Evolutionary conservation across 2,888 invertebrate species (phyloP).

Genomic region (Autographa pulchrina): DNA sequence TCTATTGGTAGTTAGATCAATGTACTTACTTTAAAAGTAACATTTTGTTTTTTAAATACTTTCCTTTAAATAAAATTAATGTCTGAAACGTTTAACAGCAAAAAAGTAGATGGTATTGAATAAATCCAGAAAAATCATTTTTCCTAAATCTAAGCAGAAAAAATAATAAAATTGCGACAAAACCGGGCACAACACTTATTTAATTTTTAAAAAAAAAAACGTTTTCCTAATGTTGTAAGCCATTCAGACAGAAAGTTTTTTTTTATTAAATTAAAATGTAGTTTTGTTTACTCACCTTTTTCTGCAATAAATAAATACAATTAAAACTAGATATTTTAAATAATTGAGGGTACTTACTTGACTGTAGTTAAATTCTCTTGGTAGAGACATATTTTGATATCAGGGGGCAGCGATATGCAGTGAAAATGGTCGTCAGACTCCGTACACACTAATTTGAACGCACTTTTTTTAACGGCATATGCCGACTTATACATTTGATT

Average conservation of each 20-base stretch:
- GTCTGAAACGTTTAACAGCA: no score
- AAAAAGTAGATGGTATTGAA: no score
- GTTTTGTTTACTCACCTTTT: not conserved
- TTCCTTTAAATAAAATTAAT: no score
- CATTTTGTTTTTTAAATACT: no score
- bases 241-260: not conserved
- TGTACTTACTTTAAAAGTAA: no score
- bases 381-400: constrained; percentile 89
- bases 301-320: not conserved
- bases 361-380: constrained; percentile 90
- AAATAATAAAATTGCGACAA: not conserved
- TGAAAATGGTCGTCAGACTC: constrained; percentile 83
- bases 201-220: no score
- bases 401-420: constrained; percentile 78
- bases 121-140: no score
- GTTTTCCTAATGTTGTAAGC: no score
- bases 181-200: no score
- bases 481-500: constrained; percentile 84
- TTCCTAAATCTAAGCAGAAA: no score
- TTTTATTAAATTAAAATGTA: not conserved
- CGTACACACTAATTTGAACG: constrained; percentile 76
- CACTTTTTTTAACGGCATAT: constrained; percentile 72
- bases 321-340: not conserved
- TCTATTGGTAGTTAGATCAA: no score
- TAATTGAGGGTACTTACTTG: constrained; percentile 77